Conservation (phyloP, 2,888 invertebrate genomes). For the Stomorhina lunata region DNA sequence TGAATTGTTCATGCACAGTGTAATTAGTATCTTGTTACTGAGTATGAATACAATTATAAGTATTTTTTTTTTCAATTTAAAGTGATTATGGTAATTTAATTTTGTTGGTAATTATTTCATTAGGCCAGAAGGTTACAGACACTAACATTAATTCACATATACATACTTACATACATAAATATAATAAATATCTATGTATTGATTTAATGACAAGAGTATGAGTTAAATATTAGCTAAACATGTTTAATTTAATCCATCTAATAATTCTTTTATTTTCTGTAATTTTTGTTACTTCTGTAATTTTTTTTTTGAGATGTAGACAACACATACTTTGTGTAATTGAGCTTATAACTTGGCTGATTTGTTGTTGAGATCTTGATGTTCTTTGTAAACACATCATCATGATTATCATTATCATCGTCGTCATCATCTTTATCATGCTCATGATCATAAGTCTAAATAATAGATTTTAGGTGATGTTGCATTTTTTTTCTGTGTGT, state of each 20-base stretch:
- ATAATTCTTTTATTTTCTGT: background rate
- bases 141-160: background rate
- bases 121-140: constrained; percentile 25
- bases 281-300: background rate
- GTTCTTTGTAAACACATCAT: constrained; percentile 16
- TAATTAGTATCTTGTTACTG: no score
- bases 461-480: background rate
- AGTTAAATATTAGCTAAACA: background rate
- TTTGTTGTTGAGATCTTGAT: background rate
- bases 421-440: background rate
- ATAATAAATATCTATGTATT: background rate
- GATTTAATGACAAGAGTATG: background rate
- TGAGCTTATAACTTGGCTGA: constrained; percentile 31
- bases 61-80: background rate
- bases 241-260: background rate
- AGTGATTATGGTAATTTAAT: constrained; percentile 21
- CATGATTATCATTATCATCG: background rate
- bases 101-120: constrained; percentile 12
- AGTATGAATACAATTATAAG: background rate
- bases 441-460: constrained; percentile 12
- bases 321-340: constrained; percentile 41
- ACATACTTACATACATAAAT: background rate
- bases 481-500: background rate
- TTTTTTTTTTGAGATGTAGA: background rate
- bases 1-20: no score